phyloP scores from a whole-genome alignment of 2,888 invertebrate species.

The Acronicta leporina region DNA sequence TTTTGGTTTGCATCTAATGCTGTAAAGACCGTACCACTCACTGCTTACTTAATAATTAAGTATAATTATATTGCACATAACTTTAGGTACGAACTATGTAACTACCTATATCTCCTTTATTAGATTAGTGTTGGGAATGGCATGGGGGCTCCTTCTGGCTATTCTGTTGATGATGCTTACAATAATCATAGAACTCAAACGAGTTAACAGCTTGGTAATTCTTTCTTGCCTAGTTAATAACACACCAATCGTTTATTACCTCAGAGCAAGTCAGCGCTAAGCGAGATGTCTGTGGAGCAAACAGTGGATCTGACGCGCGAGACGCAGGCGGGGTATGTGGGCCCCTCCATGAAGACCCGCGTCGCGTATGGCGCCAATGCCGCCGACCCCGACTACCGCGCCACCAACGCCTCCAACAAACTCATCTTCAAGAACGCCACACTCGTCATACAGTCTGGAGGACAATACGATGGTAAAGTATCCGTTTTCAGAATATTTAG shows the following conservation, averaged over 20 bases:
- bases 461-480: slow-evolving; percentile 94
- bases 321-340: slow-evolving; percentile 92
- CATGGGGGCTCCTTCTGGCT: no score
- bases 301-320: slow-evolving; percentile 93
- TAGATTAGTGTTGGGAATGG: no score
- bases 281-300: slow-evolving; percentile 92
- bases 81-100: no score
- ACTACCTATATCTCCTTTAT: no score
- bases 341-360: slow-evolving; percentile 95
- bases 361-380: slow-evolving; percentile 96
- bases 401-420: slow-evolving; percentile 91
- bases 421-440: slow-evolving; percentile 93
- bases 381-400: slow-evolving; percentile 96
- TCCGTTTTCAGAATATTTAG: background rate
- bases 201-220: no score
- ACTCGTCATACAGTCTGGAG: slow-evolving; percentile 97
- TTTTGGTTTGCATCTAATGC: no score
- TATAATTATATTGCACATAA: no score
- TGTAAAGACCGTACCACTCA: no score
- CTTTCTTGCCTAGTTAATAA: background rate
- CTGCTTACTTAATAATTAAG: no score
- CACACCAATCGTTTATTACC: background rate
- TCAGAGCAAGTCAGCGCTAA: slow-evolving; percentile 87
- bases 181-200: no score
- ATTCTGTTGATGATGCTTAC: no score